A percentile compares a stretch with the other conserved stretches of the same genome.
Evolutionary conservation across 2,797 vertebrate genomes (phyloP).

Genomic region (Ispidina lecontei): DNA sequence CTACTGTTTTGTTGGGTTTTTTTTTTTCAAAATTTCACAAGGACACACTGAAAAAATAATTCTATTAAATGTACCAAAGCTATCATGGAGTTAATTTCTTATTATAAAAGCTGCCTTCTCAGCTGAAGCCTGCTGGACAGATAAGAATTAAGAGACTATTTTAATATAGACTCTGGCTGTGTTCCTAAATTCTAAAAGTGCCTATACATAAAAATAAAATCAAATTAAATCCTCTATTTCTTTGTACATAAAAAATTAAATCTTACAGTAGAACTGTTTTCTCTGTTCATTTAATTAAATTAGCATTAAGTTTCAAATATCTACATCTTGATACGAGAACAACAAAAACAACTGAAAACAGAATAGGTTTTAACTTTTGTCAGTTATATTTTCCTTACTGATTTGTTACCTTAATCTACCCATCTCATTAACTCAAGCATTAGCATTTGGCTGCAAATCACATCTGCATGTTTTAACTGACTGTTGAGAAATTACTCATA

Average conservation of each 20-base stretch:
- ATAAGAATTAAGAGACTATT: constrained; percentile 64
- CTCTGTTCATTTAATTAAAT: constrained; percentile 55
- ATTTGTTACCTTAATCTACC: not conserved
- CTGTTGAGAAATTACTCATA: constrained; percentile 22
- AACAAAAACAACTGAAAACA: not conserved
- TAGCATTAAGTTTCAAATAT: constrained; percentile 1
- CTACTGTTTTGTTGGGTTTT: constrained; percentile 9
- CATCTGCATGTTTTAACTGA: not conserved
- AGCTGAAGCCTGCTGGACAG: constrained; percentile 56
- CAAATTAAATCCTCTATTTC: constrained; percentile 41
- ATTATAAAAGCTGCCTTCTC: constrained; percentile 64
- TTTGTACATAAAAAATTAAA: constrained; percentile 47
- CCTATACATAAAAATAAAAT: constrained; percentile 58
- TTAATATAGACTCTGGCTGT: constrained; percentile 60
- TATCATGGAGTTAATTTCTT: constrained; percentile 18
- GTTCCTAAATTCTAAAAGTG: constrained; percentile 55
- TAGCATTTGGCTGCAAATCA: constrained; percentile 19
- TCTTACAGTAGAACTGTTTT: constrained; percentile 22
- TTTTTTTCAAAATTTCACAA: constrained; percentile 61
- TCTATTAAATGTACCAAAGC: constrained; percentile 37
- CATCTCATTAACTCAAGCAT: constrained; percentile 17
- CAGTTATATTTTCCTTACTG: not conserved
- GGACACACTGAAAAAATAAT: constrained; percentile 31
- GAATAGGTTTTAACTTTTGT: constrained; percentile 7
- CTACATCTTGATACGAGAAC: not conserved